Percentiles rank a stretch among this genome's conserved stretches.
Conservation (phyloP, 2,888 invertebrate genomes). For the Melanargia galathea region DNA sequence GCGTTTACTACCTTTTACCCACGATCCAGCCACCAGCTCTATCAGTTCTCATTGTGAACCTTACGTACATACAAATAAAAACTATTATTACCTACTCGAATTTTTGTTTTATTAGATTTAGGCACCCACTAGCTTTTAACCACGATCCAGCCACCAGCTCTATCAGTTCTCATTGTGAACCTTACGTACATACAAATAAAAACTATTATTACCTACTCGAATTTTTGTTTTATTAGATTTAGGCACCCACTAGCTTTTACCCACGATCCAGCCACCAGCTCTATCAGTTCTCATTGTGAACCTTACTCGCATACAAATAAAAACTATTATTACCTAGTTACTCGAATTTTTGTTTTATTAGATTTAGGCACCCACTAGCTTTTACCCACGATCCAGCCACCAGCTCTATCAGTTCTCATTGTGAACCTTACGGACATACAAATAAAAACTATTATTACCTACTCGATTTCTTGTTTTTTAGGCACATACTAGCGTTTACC, state of each 20-base stretch:
- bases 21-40: conserved; percentile 50
- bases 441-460: not conserved
- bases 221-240: too few relatives aligned
- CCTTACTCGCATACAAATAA: not conserved
- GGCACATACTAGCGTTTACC: too few relatives aligned
- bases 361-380: too few relatives aligned
- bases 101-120: too few relatives aligned
- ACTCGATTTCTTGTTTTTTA: too few relatives aligned
- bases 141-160: conserved; percentile 43
- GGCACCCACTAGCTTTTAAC: too few relatives aligned
- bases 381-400: conserved; percentile 45
- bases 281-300: conserved; percentile 81
- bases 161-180: conserved; percentile 81
- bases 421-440: conserved; percentile 40
- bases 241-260: too few relatives aligned
- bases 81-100: not conserved
- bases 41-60: conserved; percentile 79
- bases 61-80: not conserved
- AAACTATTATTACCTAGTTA: too few relatives aligned
- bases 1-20: too few relatives aligned
- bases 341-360: too few relatives aligned
- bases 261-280: conserved; percentile 50
- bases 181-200: not conserved
- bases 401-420: conserved; percentile 81
- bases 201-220: too few relatives aligned